Base-by-base conservation (phyloP, 2,113 vertebrate genomes). In the Perca flavescens region DNA sequence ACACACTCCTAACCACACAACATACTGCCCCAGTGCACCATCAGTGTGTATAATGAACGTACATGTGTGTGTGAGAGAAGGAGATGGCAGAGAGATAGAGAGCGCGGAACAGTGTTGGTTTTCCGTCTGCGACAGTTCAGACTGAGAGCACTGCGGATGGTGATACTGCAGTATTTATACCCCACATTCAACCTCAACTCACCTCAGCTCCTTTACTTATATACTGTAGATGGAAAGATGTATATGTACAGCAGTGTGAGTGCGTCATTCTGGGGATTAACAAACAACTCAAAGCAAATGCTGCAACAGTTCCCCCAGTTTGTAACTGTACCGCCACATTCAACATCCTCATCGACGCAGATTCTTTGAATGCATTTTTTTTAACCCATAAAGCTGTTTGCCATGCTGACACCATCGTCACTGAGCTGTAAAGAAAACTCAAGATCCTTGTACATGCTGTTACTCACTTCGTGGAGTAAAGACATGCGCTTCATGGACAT, bases 151-250 rank as follows among this genome's bases (percentile, higher is more conserved):
- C 88, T 90, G 92, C 92, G 76, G 93, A 91, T 86, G 85, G 89
- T 87, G 86, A 86, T 89, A 85, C 92, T 91, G 92, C 90, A 91
- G 92, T 91, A 90, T 90, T 88, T 83, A 90, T 86, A 86, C 91
- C 61, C 84, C 79, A 88, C 76, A 82, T 89, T 80, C 89, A 87
- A 91, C 88, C 86, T 85, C 82, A 86, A 65, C 88, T 89, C 85
- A 90, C 88, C 90, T 89, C 89, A 73, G 79, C 89, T 91, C 84
- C 58, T 74, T 72, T 85, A 62, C 76, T 74, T 83, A 70, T 78
- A 72, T 70, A 66, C 78, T 74, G 78, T 77, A 69, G 79, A 78
- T 74, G 73, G 63, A 67, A 53, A 67, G 46, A 85, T 62, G 53
- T 75, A 64, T 84, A 85, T 82, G 72, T 74, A 54, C 74, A 72